A percentile compares a stretch with the other conserved stretches of the same genome.
Evolutionary conservation across 1,140 invertebrate species (phyloP).

Genomic region (Bombus superbus): DNA sequence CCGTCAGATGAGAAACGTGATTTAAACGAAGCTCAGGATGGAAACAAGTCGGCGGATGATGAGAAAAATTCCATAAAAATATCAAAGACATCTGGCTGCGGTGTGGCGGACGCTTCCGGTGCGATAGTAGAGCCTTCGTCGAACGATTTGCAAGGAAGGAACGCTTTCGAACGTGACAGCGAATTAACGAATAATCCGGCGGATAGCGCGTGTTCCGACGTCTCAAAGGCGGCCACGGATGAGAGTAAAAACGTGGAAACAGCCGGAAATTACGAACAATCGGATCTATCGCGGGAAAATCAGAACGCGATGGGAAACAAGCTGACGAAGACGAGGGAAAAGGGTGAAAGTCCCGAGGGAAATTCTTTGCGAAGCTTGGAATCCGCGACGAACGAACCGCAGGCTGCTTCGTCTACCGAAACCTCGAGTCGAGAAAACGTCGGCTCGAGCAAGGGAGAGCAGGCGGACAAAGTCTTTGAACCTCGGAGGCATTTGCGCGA

Average conservation of each 20-base stretch:
- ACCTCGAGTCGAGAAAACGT: constrained; percentile 21
- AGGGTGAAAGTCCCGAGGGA: constrained; percentile 30
- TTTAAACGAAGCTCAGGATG: background rate
- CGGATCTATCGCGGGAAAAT: constrained; percentile 8
- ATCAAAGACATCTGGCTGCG: background rate
- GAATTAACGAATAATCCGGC: background rate
- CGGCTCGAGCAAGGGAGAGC: background rate
- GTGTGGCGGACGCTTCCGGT: background rate
- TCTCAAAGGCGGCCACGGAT: background rate
- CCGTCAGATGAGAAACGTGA: constrained; percentile 17
- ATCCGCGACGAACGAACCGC: constrained; percentile 34
- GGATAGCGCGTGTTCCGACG: background rate
- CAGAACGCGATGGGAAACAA: constrained; percentile 22
- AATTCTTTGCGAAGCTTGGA: constrained; percentile 36
- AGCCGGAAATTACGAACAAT: background rate
- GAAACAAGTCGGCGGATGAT: background rate
- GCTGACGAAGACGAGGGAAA: constrained; percentile 12
- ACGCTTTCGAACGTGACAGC: background rate
- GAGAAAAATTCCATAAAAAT: background rate
- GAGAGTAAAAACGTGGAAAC: background rate
- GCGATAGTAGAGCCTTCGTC: no score
- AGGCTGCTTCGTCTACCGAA: background rate
- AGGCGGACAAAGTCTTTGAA: constrained; percentile 51
- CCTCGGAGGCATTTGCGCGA: constrained; percentile 13
- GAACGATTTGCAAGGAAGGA: background rate